Conservation (phyloP, 2,888 invertebrate genomes). For the Parasteatoda lunata region DNA sequence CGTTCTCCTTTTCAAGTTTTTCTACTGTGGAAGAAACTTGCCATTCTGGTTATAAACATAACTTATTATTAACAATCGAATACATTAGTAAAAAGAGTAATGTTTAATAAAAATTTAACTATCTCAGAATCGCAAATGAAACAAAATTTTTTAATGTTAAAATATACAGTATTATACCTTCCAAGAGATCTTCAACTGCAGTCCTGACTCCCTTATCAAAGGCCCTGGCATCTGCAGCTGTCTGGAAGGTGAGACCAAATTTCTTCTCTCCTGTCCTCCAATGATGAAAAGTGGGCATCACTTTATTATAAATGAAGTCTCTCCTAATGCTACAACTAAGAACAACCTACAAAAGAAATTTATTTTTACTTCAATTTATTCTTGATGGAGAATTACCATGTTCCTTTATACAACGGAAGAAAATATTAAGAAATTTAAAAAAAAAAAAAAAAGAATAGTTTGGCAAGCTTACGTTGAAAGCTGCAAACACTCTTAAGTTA, state of each 20-base stretch:
- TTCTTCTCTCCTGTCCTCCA: constrained; percentile 96
- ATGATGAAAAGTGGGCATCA: constrained; percentile 98
- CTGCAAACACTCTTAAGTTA: too few relatives aligned
- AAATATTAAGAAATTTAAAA: not conserved
- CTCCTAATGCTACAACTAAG: constrained; percentile 95
- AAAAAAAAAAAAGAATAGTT: too few relatives aligned
- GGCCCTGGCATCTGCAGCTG: constrained; percentile 92
- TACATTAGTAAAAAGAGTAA: too few relatives aligned
- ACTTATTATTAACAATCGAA: too few relatives aligned
- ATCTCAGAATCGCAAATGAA: too few relatives aligned
- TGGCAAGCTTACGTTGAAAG: too few relatives aligned
- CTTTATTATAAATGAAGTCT: constrained; percentile 96
- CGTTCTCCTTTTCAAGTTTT: too few relatives aligned
- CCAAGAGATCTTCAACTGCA: constrained; percentile 59
- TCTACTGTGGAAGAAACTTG: too few relatives aligned
- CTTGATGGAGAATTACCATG: not conserved
- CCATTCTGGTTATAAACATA: too few relatives aligned
- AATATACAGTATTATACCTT: constrained; percentile 20
- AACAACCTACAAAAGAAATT: constrained; percentile 81
- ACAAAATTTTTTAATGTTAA: too few relatives aligned
- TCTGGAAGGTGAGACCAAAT: constrained; percentile 96
- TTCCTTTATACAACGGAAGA: not conserved
- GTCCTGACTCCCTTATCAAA: constrained; percentile 89
- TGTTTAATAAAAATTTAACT: too few relatives aligned
- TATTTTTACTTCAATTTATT: not conserved